A percentile compares a stretch with the other conserved stretches of the same genome.
These are phyloP conservation scores for Crepidodera aurea DNA, from an alignment of 2,888 invertebrate species.

Conservation along the genomic window DNA sequence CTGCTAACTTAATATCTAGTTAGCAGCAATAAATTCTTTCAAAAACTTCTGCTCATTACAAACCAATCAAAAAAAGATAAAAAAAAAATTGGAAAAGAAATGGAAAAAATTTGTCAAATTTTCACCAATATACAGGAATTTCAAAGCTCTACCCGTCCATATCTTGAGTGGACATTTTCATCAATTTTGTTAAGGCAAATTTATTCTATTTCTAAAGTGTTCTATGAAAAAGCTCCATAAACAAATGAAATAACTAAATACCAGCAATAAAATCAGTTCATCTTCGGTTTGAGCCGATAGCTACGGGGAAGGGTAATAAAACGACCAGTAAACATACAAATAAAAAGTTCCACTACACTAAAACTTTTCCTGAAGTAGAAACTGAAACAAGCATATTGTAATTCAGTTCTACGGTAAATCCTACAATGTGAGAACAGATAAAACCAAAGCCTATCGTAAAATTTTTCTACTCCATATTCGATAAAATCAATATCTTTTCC, in stretches of 20 bases:
- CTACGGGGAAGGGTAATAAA: constrained; percentile 11
- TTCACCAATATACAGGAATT: no score
- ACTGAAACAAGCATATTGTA: constrained; percentile 10
- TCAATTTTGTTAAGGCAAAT: no score
- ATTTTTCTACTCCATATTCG: not conserved
- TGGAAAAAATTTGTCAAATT: no score
- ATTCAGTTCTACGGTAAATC: not conserved
- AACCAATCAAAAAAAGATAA: no score
- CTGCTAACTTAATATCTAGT: no score
- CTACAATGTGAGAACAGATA: not conserved
- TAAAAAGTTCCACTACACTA: constrained; percentile 13
- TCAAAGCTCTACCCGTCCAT: no score
- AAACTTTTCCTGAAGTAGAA: constrained; percentile 19
- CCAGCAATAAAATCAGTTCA: constrained; percentile 18
- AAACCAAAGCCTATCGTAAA: not conserved
- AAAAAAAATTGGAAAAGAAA: no score
- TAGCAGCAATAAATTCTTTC: no score
- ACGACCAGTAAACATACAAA: constrained; percentile 14
- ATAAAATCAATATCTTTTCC: constrained; percentile 2
- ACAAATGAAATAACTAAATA: constrained; percentile 14
- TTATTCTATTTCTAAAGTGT: no score
- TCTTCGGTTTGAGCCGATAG: constrained; percentile 13
- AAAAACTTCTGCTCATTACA: no score
- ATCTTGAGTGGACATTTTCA: no score
- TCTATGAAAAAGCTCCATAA: not conserved